Conservation (phyloP, 2,113 vertebrate species). For the Podilymbus podiceps region DNA sequence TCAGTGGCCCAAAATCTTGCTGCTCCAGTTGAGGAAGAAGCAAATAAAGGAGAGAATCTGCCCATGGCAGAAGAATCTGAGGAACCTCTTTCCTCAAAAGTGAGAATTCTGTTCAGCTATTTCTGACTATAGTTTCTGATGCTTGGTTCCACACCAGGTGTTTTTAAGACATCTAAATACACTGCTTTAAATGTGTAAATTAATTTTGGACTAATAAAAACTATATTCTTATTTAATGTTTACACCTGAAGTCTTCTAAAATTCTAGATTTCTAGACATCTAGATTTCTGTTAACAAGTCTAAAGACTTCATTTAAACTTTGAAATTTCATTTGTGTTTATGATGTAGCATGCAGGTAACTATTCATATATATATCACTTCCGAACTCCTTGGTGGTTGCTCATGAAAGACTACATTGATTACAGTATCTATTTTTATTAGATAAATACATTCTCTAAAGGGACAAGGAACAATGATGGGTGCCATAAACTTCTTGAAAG, state of each 20-base stretch:
- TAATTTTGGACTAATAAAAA: background rate
- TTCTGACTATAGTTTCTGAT: background rate
- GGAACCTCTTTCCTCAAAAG: slow-evolving; percentile 17
- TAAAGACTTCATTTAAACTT: background rate
- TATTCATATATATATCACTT: background rate
- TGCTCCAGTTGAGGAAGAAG: background rate
- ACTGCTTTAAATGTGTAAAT: background rate
- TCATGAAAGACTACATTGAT: background rate
- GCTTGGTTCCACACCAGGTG: background rate
- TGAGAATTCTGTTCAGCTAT: slow-evolving; percentile 33
- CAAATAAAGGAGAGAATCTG: background rate
- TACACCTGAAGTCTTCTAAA: background rate
- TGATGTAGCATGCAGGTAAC: background rate
- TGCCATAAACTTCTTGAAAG: background rate
- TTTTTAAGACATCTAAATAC: background rate
- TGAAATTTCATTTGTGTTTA: background rate
- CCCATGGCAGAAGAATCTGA: background rate
- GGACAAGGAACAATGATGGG: background rate
- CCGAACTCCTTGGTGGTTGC: background rate
- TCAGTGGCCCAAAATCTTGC: background rate
- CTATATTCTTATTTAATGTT: background rate
- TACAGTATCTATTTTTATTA: background rate
- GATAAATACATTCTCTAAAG: background rate
- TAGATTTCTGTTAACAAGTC: background rate
- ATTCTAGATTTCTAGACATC: background rate